Evolutionary conservation across 2,888 invertebrate genomes (phyloP).

Genomic region (Xylota segnis): DNA sequence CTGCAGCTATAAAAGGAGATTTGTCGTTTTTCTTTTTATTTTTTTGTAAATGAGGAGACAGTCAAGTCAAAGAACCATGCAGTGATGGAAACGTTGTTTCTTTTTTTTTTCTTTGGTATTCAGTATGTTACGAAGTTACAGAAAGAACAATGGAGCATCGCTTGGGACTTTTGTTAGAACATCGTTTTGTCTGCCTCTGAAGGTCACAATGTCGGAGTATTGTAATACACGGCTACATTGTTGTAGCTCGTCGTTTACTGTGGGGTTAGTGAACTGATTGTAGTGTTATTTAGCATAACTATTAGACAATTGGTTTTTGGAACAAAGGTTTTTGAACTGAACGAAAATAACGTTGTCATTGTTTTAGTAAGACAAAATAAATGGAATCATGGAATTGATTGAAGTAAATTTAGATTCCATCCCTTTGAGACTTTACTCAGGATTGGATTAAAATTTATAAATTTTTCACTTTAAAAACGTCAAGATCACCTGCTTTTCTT

Average conservation of each 20-base stretch:
- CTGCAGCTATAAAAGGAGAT: constrained; percentile 5
- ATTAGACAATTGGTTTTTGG: not conserved
- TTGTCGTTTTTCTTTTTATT: not conserved
- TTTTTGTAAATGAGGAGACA: not conserved
- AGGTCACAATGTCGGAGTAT: not conserved
- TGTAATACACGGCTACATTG: not conserved
- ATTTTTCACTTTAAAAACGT: too few species aligned
- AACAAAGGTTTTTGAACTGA: too few species aligned
- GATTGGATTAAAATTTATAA: too few species aligned
- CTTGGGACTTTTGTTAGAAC: not conserved
- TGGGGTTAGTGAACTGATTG: not conserved
- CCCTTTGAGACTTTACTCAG: too few species aligned
- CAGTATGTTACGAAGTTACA: not conserved
- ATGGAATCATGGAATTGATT: too few species aligned
- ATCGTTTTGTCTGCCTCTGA: not conserved
- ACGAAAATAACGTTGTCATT: too few species aligned
- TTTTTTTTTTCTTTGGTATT: not conserved
- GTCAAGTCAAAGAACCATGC: not conserved
- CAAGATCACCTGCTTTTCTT: too few species aligned
- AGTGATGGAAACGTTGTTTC: not conserved
- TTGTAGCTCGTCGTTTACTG: not conserved
- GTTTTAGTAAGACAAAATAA: too few species aligned
- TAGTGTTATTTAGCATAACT: not conserved
- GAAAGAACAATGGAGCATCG: not conserved
- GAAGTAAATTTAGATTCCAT: too few species aligned